These are phyloP conservation scores for Arbacia lixula DNA, from an alignment of 53 echinoderm and acorn worm genomes.

Conservation along the genomic window DNA sequence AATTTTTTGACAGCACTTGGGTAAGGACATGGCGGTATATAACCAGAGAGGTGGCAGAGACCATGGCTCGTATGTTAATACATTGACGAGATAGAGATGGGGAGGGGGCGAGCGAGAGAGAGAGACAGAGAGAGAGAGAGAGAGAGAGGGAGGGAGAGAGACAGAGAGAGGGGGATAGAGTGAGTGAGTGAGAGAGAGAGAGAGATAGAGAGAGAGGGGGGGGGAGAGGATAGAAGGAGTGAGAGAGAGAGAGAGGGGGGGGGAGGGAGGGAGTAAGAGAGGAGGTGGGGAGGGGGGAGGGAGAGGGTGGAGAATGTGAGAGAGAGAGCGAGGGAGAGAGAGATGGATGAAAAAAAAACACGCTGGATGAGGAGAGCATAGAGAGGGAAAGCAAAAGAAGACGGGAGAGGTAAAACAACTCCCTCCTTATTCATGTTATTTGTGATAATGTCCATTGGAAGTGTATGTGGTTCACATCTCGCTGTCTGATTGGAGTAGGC, in stretches of 20 bases:
- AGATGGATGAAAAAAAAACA: not conserved
- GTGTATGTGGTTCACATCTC: too few relatives aligned
- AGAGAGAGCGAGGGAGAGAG: not conserved
- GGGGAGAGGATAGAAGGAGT: not conserved
- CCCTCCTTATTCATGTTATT: too few relatives aligned
- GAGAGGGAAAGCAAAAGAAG: not conserved
- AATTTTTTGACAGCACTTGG: too few relatives aligned
- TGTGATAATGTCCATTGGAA: too few relatives aligned
- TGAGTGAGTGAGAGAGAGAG: not conserved
- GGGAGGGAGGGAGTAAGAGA: not conserved
- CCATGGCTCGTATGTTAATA: too few relatives aligned
- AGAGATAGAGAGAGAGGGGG: not conserved
- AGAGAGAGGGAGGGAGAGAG: conserved; percentile 2
- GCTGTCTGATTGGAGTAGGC: too few relatives aligned
- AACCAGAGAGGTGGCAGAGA: too few relatives aligned
- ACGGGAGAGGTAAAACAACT: not conserved
- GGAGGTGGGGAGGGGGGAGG: not conserved
- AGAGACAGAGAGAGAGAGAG: not conserved
- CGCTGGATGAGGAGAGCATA: not conserved
- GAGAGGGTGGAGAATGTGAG: not conserved
- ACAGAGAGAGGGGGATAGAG: not conserved
- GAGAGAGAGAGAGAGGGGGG: not conserved
- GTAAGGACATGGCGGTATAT: too few relatives aligned
- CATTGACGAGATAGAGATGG: too few relatives aligned
- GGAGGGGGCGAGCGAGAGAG: too few relatives aligned